A percentile compares a stretch with the other conserved stretches of the same genome.
Conservation (phyloP, 2,113 vertebrate genomes). For the Panthera tigris region DNA sequence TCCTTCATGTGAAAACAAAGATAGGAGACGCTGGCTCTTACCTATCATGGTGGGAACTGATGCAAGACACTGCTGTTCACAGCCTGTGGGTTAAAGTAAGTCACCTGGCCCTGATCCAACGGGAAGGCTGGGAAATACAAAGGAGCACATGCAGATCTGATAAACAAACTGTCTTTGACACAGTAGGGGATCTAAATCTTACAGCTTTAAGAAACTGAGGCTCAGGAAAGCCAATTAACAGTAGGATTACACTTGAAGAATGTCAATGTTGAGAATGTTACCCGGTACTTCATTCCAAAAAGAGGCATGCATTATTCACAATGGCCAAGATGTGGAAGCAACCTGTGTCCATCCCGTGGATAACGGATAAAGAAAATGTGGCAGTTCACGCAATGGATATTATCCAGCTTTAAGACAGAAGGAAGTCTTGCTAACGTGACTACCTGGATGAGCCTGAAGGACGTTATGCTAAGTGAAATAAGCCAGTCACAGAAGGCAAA, state of each 20-base stretch:
- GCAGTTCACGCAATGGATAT: neutral
- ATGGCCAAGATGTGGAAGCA: neutral
- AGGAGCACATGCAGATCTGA: neutral
- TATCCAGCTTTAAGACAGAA: neutral
- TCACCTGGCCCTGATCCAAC: neutral
- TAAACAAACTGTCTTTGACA: neutral
- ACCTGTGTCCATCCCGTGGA: neutral
- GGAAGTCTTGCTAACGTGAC: neutral
- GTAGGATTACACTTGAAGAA: neutral
- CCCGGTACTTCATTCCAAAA: neutral
- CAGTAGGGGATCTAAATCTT: neutral
- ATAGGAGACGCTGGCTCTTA: neutral
- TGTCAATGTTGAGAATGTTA: neutral
- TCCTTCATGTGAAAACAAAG: neutral
- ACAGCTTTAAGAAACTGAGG: neutral
- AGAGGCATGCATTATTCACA: neutral
- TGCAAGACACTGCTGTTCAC: neutral
- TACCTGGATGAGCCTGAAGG: neutral
- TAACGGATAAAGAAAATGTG: neutral
- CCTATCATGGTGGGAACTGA: neutral
- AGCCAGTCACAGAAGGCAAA: neutral
- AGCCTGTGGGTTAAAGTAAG: neutral
- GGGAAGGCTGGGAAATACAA: neutral
- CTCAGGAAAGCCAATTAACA: neutral
- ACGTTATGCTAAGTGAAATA: neutral